A percentile compares a stretch with the other conserved stretches of the same genome.
These are phyloP conservation scores for Paracyclopina nana DNA, from an alignment of 1,140 invertebrate genomes.

Conservation along the genomic window DNA sequence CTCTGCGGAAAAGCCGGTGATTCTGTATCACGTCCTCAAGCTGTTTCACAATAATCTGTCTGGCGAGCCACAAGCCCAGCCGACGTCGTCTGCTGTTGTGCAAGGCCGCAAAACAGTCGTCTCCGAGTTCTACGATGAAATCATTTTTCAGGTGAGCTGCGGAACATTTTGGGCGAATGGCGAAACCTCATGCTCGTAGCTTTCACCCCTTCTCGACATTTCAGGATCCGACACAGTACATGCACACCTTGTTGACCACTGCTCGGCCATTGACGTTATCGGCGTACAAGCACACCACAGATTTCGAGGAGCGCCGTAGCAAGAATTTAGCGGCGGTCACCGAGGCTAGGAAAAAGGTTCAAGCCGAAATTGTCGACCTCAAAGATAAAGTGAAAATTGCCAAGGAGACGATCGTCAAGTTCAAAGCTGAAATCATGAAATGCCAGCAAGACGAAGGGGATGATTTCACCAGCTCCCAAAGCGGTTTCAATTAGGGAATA, in stretches of 20 bases:
- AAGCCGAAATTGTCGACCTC: slow-evolving; percentile 56
- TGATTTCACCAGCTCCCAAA: too few relatives aligned
- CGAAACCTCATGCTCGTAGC: neutral
- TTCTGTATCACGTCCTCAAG: slow-evolving; percentile 85
- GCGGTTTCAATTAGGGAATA: too few relatives aligned
- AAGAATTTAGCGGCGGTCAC: slow-evolving; percentile 6
- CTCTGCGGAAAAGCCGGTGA: slow-evolving; percentile 83
- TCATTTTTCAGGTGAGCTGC: slow-evolving; percentile 92
- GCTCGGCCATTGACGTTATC: slow-evolving; percentile 50
- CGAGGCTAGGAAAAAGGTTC: slow-evolving; percentile 18
- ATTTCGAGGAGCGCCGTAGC: slow-evolving; percentile 43
- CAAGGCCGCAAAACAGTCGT: slow-evolving; percentile 57
- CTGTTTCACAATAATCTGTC: slow-evolving; percentile 41
- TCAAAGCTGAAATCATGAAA: slow-evolving; percentile 60
- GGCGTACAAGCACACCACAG: slow-evolving; percentile 62
- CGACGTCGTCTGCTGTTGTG: slow-evolving; percentile 34
- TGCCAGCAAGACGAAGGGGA: too few relatives aligned
- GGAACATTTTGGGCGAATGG: slow-evolving; percentile 54
- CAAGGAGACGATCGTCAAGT: slow-evolving; percentile 69
- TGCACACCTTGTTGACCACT: slow-evolving; percentile 65
- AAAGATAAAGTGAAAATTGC: slow-evolving; percentile 72
- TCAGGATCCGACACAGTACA: slow-evolving; percentile 73
- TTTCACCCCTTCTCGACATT: slow-evolving; percentile 26
- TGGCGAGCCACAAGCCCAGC: slow-evolving; percentile 36
- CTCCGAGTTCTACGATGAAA: slow-evolving; percentile 89